Conservation (phyloP, 1,140 invertebrate genomes). For the Hetaerina americana region DNA sequence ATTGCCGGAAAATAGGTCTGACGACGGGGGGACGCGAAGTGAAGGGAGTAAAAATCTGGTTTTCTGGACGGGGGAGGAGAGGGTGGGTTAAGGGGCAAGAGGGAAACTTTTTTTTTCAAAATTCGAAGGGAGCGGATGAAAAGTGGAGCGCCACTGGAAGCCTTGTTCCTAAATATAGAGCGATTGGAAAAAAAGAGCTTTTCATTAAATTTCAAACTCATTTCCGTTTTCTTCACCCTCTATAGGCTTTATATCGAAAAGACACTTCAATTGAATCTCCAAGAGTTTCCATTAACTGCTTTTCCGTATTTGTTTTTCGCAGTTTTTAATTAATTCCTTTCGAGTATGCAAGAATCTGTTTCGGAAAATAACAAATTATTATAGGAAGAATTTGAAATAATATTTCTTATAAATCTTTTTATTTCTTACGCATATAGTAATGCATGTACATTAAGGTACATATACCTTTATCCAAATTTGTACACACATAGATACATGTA, state of each 20-base stretch:
- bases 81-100: too few relatives aligned
- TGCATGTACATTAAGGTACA: too few relatives aligned
- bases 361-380: too few relatives aligned
- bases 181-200: background rate
- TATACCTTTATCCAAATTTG: too few relatives aligned
- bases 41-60: background rate
- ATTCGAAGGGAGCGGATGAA: background rate
- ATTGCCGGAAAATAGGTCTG: too few relatives aligned
- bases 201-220: constrained; percentile 1
- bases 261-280: background rate
- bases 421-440: too few relatives aligned
- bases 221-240: background rate
- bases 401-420: too few relatives aligned
- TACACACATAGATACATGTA: too few relatives aligned
- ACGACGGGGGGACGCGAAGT: background rate
- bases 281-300: background rate
- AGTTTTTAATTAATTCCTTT: background rate
- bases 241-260: background rate
- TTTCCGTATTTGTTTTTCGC: background rate
- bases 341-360: too few relatives aligned
- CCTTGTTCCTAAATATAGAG: background rate
- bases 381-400: too few relatives aligned
- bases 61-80: background rate
- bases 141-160: background rate
- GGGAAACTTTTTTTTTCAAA: too few relatives aligned